phyloP scores from a whole-genome alignment of 2,888 invertebrate species.

The Agrotis clavis region DNA sequence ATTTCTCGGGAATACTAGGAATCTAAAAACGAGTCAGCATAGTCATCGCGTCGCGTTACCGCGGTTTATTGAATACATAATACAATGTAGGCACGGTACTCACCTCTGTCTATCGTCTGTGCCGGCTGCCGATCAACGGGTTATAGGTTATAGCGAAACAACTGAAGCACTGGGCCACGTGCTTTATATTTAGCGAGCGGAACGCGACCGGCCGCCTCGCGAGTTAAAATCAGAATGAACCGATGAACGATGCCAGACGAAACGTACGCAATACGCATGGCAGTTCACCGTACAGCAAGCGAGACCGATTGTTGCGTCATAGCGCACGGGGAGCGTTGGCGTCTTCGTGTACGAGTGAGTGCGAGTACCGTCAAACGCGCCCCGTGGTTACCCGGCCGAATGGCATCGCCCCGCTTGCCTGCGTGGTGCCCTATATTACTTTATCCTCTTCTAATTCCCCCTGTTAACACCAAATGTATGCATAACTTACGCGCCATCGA shows the following conservation, averaged over 20 bases:
- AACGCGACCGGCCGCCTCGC: slow-evolving; percentile 76
- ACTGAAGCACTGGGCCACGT: slow-evolving; percentile 83
- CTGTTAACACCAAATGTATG: slow-evolving; percentile 24
- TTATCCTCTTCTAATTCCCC: slow-evolving; percentile 42
- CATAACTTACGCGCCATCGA: slow-evolving; percentile 26
- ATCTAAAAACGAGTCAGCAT: slow-evolving; percentile 45
- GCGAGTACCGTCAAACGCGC: slow-evolving; percentile 31
- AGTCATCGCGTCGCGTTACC: slow-evolving; percentile 33
- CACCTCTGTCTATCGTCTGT: slow-evolving; percentile 55
- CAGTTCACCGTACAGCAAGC: slow-evolving; percentile 67
- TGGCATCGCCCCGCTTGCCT: slow-evolving; percentile 15
- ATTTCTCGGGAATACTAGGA: slow-evolving; percentile 37
- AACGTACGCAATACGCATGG: slow-evolving; percentile 67
- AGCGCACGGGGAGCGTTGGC: slow-evolving; percentile 50
- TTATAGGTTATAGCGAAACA: slow-evolving; percentile 79
- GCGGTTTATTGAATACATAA: slow-evolving; percentile 35
- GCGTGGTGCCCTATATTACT: slow-evolving; percentile 17
- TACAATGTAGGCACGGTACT: slow-evolving; percentile 47
- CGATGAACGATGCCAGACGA: slow-evolving; percentile 59
- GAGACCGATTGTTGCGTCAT: slow-evolving; percentile 79
- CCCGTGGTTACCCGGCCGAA: slow-evolving; percentile 37
- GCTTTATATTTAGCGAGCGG: slow-evolving; percentile 78
- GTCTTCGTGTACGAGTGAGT: slow-evolving; percentile 31
- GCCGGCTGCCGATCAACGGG: slow-evolving; percentile 53
- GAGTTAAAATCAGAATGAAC: slow-evolving; percentile 85